Base-by-base conservation (phyloP, 1,140 invertebrate species). In the Neelides sp. region DNA sequence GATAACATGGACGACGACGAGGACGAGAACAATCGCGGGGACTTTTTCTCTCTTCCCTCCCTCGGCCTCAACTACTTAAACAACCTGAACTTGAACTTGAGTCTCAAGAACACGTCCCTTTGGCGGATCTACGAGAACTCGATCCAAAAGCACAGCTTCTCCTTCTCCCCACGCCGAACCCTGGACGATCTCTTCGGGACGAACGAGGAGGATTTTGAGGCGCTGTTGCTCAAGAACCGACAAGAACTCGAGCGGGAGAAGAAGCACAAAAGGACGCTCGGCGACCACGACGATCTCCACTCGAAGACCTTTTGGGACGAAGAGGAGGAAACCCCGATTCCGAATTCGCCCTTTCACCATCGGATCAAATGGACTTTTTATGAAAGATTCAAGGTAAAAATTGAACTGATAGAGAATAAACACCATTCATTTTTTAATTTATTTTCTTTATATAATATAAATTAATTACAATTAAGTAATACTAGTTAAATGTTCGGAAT, bases 51-150 rank as follows among this genome's bases (percentile, higher is more conserved):
- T 3, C 34, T 49, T 34, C 55, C 50, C 7, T 48, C 50, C 0
- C 32, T 52, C 1, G 55, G 55, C 26, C 48, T 58, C 19, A 54
- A 59, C 32, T 52, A 54, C 26, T 34, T 49, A 15, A 59, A 59
- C 22, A 52, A 54, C 20, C 23, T 59, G 17, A 54, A 54, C 37
- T 23, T 56, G 2, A 50, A 48, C 44, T 40, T 59, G 24, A 59
- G 47, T 27, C 22, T 59, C 8, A 39, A 48, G 12, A 54, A 56
- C 19, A 52, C 58, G 1, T 43, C 53, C 7, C 17, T 59, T 7
- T 59, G 58, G 58, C 52, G 48, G 37, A 52, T 59, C 10, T 59
- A 59, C 17, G 58, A 59, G 36, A 55, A 56, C 26, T 17, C 20
- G 23, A n/a, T n/a, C n/a, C n/a, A n/a, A n/a, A 24, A 35, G 12